Evolutionary conservation across 2,797 vertebrate genomes (phyloP).

Genomic region (Acipenser ruthenus): DNA sequence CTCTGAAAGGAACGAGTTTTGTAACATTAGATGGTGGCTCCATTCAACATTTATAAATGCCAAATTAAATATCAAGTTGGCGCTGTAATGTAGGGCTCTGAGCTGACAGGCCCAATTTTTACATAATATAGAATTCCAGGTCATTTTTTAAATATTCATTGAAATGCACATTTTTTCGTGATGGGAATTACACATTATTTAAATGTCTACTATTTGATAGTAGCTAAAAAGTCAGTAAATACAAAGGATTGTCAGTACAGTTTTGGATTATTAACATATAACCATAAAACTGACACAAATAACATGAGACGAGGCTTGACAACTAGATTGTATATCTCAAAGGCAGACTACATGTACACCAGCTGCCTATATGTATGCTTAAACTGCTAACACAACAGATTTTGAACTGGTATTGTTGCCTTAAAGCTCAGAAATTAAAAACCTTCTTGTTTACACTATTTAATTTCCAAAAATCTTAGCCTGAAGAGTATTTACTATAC

Average conservation of each 20-base stretch:
- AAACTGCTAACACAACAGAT: slow-evolving; percentile 17
- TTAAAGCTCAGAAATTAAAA: too few species aligned
- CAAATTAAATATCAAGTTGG: slow-evolving; percentile 51
- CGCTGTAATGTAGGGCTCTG: slow-evolving; percentile 36
- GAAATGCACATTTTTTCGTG: slow-evolving; percentile 11
- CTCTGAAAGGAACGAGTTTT: not conserved
- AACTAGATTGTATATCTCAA: slow-evolving; percentile 37
- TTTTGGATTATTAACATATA: slow-evolving; percentile 28
- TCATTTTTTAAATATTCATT: slow-evolving; percentile 53
- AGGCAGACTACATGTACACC: slow-evolving; percentile 32
- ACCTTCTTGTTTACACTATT: too few species aligned
- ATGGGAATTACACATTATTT: slow-evolving; percentile 19
- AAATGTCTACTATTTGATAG: not conserved
- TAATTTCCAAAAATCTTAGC: too few species aligned
- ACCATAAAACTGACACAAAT: slow-evolving; percentile 30
- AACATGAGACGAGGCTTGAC: slow-evolving; percentile 31
- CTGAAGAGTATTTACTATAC: too few species aligned
- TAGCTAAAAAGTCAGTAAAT: slow-evolving; percentile 8
- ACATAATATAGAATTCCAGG: slow-evolving; percentile 20
- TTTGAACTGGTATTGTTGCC: slow-evolving; percentile 21
- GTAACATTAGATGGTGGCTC: slow-evolving; percentile 18
- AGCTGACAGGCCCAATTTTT: slow-evolving; percentile 40
- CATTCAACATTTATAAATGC: slow-evolving; percentile 61
- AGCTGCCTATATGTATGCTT: slow-evolving; percentile 20
- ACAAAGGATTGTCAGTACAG: slow-evolving; percentile 19